Conservation (phyloP, 2,888 invertebrate species). For the Pammene aurita region DNA sequence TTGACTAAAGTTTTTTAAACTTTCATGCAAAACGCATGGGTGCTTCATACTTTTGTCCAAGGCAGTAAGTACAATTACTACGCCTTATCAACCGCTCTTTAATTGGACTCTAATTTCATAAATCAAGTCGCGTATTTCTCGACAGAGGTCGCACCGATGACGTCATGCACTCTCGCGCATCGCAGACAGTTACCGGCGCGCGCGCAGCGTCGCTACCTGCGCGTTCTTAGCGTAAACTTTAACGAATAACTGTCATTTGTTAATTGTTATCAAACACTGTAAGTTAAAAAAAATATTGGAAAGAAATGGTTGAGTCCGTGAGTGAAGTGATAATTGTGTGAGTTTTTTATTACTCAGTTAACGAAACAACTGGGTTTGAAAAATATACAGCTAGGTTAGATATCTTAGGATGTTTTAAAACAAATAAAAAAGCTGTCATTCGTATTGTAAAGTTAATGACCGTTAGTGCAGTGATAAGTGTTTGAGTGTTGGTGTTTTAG, state of each 20-base stretch:
- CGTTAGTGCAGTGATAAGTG: background rate
- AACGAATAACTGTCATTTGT: background rate
- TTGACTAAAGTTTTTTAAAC: too few relatives aligned
- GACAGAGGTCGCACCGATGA: slow-evolving; percentile 25
- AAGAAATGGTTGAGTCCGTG: too few relatives aligned
- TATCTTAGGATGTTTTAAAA: background rate
- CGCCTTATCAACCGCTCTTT: too few relatives aligned
- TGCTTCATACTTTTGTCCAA: too few relatives aligned
- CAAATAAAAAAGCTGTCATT: slow-evolving; percentile 3
- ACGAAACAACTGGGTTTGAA: too few relatives aligned
- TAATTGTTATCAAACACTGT: background rate
- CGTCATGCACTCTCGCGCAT: slow-evolving; percentile 36
- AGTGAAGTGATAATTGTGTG: too few relatives aligned
- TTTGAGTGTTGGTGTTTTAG: background rate
- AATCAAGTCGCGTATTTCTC: slow-evolving; percentile 6
- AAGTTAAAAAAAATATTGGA: too few relatives aligned
- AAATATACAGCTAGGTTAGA: background rate
- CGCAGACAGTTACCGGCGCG: slow-evolving; percentile 36
- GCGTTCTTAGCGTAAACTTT: background rate
- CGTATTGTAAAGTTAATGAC: background rate
- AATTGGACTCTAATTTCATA: background rate
- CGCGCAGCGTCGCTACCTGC: slow-evolving; percentile 26
- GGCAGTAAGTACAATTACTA: too few relatives aligned
- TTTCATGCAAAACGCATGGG: too few relatives aligned
- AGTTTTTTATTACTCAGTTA: background rate